These are phyloP conservation scores for Struthio camelus DNA, from an alignment of 2,113 vertebrate genomes.

Conservation along the genomic window DNA sequence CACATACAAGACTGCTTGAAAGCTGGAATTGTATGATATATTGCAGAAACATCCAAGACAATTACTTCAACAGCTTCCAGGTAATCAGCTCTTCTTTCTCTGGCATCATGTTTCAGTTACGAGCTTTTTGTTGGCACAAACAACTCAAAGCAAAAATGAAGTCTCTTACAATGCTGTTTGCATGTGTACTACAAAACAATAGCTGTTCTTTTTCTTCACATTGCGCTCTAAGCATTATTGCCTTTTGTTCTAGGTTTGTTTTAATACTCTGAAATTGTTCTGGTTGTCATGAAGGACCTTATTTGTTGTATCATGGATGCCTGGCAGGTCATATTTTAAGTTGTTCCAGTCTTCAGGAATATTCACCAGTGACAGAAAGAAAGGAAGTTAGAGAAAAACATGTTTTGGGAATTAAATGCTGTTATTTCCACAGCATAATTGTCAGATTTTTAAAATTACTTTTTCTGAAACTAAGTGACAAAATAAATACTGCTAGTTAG, in stretches of 20 bases:
- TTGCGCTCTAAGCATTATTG: background rate
- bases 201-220: background rate
- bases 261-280: background rate
- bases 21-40: background rate
- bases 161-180: background rate
- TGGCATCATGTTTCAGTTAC: background rate
- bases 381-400: background rate
- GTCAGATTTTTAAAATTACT: accelerated
- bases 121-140: background rate
- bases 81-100: conserved; percentile 14
- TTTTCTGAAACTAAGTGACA: background rate
- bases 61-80: background rate
- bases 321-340: background rate
- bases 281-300: background rate
- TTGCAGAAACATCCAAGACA: background rate
- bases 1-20: background rate
- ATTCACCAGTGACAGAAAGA: background rate
- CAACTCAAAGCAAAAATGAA: background rate
- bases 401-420: background rate
- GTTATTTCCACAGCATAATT: background rate
- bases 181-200: background rate
- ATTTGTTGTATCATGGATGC: background rate
- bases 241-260: background rate
- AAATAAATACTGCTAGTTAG: background rate
- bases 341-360: background rate